Conservation (phyloP, 2,113 vertebrate species). For the Proterorhinus semilunaris region DNA sequence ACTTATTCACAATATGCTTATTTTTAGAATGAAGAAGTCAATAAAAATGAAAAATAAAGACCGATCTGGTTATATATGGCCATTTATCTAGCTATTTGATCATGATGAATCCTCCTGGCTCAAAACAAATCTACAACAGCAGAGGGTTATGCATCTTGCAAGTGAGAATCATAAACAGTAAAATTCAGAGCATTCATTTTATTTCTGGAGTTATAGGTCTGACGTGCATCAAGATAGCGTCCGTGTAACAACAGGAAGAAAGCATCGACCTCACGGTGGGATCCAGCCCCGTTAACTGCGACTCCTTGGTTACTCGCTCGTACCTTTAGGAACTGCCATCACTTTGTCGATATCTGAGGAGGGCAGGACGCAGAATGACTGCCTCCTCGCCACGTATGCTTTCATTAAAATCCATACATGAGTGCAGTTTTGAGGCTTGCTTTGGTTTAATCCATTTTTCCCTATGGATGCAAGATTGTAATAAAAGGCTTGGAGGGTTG, state of each 20-base stretch:
- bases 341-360: constrained; percentile 29
- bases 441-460: constrained; percentile 7
- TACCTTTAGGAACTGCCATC: constrained; percentile 30
- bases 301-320: constrained; percentile 20
- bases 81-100: too few relatives aligned
- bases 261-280: not conserved
- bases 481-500: constrained; percentile 35
- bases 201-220: not conserved
- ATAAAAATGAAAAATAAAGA: too few relatives aligned
- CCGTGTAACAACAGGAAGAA: not conserved
- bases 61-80: too few relatives aligned
- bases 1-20: not conserved
- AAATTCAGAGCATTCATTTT: not conserved
- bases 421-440: constrained; percentile 41
- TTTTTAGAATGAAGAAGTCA: too few relatives aligned
- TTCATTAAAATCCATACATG: constrained; percentile 57
- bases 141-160: not conserved
- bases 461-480: constrained; percentile 32
- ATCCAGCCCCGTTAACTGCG: constrained; percentile 26
- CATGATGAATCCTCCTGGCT: too few relatives aligned
- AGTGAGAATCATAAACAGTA: not conserved
- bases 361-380: constrained; percentile 27
- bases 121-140: not conserved
- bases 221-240: not conserved
- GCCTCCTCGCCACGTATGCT: constrained; percentile 31